phyloP scores from a whole-genome alignment of 2,113 vertebrate genomes.

The Aix galericulata region DNA sequence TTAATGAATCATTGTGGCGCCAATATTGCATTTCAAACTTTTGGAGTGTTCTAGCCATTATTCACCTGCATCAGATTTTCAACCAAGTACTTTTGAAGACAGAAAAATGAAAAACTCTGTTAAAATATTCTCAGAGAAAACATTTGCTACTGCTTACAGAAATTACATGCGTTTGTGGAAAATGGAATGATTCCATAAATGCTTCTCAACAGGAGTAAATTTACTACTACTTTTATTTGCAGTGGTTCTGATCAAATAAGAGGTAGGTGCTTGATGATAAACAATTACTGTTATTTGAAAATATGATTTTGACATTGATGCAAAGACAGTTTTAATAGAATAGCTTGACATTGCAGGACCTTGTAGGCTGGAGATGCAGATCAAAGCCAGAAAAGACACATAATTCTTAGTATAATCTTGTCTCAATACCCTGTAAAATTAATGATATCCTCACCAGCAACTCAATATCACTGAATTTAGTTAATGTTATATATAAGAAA shows the following conservation, averaged over 20 bases:
- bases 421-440: background rate
- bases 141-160: background rate
- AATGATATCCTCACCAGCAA: background rate
- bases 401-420: background rate
- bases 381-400: background rate
- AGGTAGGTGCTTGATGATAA: background rate
- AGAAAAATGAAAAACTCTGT: background rate
- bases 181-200: background rate
- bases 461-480: background rate
- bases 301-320: background rate
- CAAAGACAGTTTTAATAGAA: background rate
- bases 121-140: slow-evolving; percentile 1
- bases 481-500: background rate
- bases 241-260: background rate
- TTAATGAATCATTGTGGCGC: slow-evolving; percentile 10
- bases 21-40: slow-evolving; percentile 2
- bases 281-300: slow-evolving; percentile 4
- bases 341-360: background rate
- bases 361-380: background rate
- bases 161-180: slow-evolving; percentile 15
- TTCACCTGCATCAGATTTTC: slow-evolving; percentile 15
- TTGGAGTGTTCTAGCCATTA: background rate
- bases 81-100: background rate
- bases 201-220: background rate
- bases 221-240: background rate